A percentile compares a stretch with the other conserved stretches of the same genome.
phyloP scores from a whole-genome alignment of 2,888 invertebrate genomes.

The Cerceris ruficornis region DNA sequence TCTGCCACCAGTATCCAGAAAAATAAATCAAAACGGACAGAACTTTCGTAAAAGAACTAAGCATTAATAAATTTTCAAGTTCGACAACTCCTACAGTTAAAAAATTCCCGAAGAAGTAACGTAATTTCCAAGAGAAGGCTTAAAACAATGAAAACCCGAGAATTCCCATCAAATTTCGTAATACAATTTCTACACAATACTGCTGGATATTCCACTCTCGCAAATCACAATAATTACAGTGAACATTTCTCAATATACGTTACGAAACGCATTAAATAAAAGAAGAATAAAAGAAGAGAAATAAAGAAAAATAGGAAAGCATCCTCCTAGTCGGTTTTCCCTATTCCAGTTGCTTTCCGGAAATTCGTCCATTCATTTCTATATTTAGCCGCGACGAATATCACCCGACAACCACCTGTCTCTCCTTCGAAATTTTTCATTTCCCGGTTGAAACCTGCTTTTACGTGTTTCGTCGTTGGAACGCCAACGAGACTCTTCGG shows the following conservation, averaged over 20 bases:
- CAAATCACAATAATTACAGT: neutral
- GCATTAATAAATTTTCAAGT: too few species aligned
- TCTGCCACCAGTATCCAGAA: too few species aligned
- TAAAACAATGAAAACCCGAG: too few species aligned
- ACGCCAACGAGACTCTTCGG: neutral
- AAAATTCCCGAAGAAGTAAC: too few species aligned
- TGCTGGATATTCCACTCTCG: too few species aligned
- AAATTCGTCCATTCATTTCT: slow-evolving; percentile 30
- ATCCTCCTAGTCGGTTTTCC: slow-evolving; percentile 10
- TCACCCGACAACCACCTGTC: slow-evolving; percentile 53
- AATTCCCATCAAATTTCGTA: too few species aligned
- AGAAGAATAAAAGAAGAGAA: neutral
- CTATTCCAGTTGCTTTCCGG: slow-evolving; percentile 18
- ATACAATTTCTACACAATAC: too few species aligned
- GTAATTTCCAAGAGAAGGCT: too few species aligned
- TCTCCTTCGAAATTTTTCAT: slow-evolving; percentile 19
- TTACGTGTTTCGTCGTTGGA: neutral
- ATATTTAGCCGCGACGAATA: slow-evolving; percentile 37
- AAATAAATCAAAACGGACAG: too few species aligned
- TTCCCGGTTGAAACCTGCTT: slow-evolving; percentile 15
- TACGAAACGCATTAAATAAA: neutral
- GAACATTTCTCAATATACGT: neutral
- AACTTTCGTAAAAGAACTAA: too few species aligned
- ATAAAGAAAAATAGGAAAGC: neutral
- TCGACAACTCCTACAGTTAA: too few species aligned